These are phyloP conservation scores for Catharus minimus DNA, from an alignment of 2,113 vertebrate species.

Conservation along the genomic window DNA sequence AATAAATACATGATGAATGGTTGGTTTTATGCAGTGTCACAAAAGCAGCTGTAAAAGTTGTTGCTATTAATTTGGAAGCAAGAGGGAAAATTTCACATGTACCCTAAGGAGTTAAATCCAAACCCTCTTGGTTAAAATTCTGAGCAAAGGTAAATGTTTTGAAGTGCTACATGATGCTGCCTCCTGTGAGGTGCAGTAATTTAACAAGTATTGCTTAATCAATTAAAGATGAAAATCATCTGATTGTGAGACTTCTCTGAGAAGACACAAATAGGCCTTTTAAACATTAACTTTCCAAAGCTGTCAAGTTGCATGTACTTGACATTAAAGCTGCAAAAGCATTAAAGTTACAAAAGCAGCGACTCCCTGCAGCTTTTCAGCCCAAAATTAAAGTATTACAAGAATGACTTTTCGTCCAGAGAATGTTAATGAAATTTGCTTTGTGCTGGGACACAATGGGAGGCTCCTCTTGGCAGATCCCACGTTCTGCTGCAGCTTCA, in stretches of 20 bases:
- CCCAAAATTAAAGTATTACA: background rate
- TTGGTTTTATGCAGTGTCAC: accelerated
- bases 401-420: background rate
- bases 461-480: conserved; percentile 27
- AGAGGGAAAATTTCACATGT: background rate
- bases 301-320: background rate
- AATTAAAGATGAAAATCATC: background rate
- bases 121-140: background rate
- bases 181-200: background rate
- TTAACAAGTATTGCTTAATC: background rate
- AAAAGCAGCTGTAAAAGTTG: background rate
- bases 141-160: background rate
- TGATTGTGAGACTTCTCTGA: background rate
- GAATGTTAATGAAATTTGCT: conserved; percentile 56
- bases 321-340: conserved; percentile 13
- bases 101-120: background rate
- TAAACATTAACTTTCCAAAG: background rate
- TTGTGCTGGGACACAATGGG: conserved; percentile 24
- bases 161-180: background rate
- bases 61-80: background rate
- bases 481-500: background rate
- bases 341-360: conserved; percentile 24
- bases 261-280: conserved; percentile 1
- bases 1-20: background rate
- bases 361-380: conserved; percentile 33